Base-by-base conservation (phyloP, 2,888 invertebrate genomes). In the Thumatha senex region DNA sequence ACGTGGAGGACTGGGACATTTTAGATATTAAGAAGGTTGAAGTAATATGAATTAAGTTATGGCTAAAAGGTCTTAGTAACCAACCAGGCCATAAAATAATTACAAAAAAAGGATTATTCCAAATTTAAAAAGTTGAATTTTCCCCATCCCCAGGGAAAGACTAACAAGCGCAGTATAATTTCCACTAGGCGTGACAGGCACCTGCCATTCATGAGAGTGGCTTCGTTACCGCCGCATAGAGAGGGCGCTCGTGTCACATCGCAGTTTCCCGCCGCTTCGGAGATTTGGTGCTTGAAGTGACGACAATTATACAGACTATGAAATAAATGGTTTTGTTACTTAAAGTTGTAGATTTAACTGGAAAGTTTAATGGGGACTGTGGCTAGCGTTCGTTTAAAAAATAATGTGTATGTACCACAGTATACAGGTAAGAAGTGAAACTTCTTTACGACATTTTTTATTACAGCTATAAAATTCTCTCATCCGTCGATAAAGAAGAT, bases 121-220 rank as follows among this genome's bases (percentile, higher is more conserved):
- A 46, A 48, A 67, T 60, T 43, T 53, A 51, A 63, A 65, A 64
- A 54, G 40, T 44, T 42, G 36, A 12, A 34, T 41, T 45, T 45
- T 55, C 51, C 52, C 34, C 46, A 48, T 57, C 56, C 52, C 55
- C 1, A 15, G 50, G 54, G 67, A 61, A 58, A 14, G 36, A 58
- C 63, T 69, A 69, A 61, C 70, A 66, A 66, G 48, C 54, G 51
- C 50, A 61, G 58, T 61, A 67, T 67, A 67, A 67, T 67, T 70
- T 63, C 54, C 54, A 51, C 46, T 56, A 50, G 40, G 57, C 53
- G 57, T 84, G 82, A 88, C 77, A 57, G 84, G 74, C 87, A 86
- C 82, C 60, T 84, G 88, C 76, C 86, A 73, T 58, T 87, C 76
- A 49, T 11, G 33, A 40, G 59, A 88, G 82, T 87, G 78, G 81